Evolutionary conservation across 2,113 vertebrate species (phyloP).

Genomic region (Sigmodon hispidus): DNA sequence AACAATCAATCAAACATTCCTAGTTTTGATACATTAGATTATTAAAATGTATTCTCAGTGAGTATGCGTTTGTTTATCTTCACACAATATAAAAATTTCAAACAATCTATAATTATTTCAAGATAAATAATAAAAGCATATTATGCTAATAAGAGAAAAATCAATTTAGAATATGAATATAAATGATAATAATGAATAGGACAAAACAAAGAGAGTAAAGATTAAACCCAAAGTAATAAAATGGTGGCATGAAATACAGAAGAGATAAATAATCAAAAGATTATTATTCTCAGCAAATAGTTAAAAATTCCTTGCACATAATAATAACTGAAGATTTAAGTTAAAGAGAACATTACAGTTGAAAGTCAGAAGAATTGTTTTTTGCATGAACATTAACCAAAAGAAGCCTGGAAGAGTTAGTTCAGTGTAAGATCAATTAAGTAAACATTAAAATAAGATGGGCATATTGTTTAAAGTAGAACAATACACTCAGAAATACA

Average conservation of each 20-base stretch:
- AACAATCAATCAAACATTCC: not conserved
- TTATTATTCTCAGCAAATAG: not conserved
- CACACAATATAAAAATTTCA: not conserved
- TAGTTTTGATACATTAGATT: not conserved
- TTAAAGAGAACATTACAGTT: not conserved
- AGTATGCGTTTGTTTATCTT: not conserved
- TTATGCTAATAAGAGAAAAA: not conserved
- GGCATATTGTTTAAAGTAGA: not conserved
- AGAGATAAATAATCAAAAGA: not conserved
- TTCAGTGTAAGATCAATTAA: not conserved
- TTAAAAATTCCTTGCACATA: not conserved
- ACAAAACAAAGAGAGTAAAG: not conserved
- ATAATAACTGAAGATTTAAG: not conserved
- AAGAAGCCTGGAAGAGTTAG: not conserved
- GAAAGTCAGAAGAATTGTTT: not conserved
- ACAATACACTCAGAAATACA: not conserved
- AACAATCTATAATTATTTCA: not conserved
- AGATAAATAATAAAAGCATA: not conserved
- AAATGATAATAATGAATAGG: not conserved
- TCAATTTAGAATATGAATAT: not conserved
- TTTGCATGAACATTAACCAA: not conserved
- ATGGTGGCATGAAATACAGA: constrained; percentile 16
- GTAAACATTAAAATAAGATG: not conserved
- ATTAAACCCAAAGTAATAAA: not conserved
- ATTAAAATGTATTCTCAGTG: not conserved